Base-by-base conservation (phyloP, 2,888 invertebrate genomes). In the Clepsis dumicolana region DNA sequence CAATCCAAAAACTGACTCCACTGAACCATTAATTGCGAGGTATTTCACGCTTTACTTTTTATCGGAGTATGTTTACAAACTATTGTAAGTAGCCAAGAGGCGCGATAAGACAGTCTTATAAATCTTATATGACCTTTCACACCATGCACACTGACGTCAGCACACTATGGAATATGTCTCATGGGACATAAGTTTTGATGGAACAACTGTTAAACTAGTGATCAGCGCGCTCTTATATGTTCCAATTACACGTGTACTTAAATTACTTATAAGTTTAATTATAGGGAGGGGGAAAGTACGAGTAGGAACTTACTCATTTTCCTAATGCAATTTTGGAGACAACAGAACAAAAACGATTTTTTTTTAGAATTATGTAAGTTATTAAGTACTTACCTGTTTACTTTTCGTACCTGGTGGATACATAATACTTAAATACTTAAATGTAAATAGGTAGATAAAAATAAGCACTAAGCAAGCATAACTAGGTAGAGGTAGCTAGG, bases 131-230 rank as follows among this genome's bases (percentile, higher is more conserved):
- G 29, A 54, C 29, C 54, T 29, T 12, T 44, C 44, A 29, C 25
- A 64, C 52, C 53, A 64, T 64, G 12, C 24, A 52, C n/a, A n/a
- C 16, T 56, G 32, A 64, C 64, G 32, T 21, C 2, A 21, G 44
- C 7, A 21, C 44, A 21, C 29, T 64, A 64, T 56, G 56, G 64
- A 56, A 48, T 32, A 53, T 38, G 32, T 29, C 18, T 41, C 48
- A 56, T 56, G 32, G 50, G 50, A 24, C 50, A 4, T 4, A 4
- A 12, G 12, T 50, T 2, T 50, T 38, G 50, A 50, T 57, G 18
- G 18, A 2, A 27, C 12, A 21, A 14, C 14, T 50, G 24, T 18
- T 57, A 8, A n/a, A 57, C 32, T 44, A 35, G 25, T 52, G 57
- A 57, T 59, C 52, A 52, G 52, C 38, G 59, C 38, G 52, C 18